Evolutionary conservation across 2,797 vertebrate genomes (phyloP).

Genomic region (Lagodon rhomboides): DNA sequence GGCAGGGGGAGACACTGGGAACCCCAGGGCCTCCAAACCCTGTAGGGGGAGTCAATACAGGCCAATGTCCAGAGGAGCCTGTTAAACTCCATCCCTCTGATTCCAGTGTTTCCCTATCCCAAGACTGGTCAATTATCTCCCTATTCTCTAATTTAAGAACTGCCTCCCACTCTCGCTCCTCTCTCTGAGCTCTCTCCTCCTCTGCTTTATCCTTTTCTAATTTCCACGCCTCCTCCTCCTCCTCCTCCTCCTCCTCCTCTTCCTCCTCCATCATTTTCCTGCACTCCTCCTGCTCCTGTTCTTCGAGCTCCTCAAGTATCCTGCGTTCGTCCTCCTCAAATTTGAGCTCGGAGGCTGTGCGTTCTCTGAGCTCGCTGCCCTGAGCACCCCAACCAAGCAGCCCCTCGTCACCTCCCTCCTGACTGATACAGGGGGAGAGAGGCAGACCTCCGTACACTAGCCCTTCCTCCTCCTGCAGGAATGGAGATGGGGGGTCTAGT

Average conservation of each 20-base stretch:
- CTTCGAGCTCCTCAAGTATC: constrained; percentile 74
- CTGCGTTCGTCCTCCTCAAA: constrained; percentile 92
- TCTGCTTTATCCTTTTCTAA: constrained; percentile 82
- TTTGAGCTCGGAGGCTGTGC: constrained; percentile 94
- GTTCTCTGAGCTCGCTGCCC: constrained; percentile 86
- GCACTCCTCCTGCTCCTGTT: constrained; percentile 63
- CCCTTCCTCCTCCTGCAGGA: constrained; percentile 81
- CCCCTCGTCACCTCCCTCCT: constrained; percentile 90
- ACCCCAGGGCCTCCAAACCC: constrained; percentile 83
- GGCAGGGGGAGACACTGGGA: constrained; percentile 82
- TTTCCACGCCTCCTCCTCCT: constrained; percentile 81
- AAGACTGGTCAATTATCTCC: constrained; percentile 77
- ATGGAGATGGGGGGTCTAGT: constrained; percentile 87
- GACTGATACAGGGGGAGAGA: constrained; percentile 94
- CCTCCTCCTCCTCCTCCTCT: constrained; percentile 85
- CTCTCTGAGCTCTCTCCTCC: constrained; percentile 77
- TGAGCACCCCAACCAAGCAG: constrained; percentile 80
- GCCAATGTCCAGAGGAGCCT: constrained; percentile 81
- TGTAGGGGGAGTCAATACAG: constrained; percentile 84
- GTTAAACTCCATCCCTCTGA: constrained; percentile 82
- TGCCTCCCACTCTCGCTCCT: constrained; percentile 87
- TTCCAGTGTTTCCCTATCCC: constrained; percentile 79
- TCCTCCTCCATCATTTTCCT: constrained; percentile 78
- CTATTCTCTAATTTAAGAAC: constrained; percentile 89
- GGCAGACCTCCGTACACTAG: constrained; percentile 84